These are phyloP conservation scores for Apaloderma vittatum DNA, from an alignment of 2,113 vertebrate species.

Conservation along the genomic window DNA sequence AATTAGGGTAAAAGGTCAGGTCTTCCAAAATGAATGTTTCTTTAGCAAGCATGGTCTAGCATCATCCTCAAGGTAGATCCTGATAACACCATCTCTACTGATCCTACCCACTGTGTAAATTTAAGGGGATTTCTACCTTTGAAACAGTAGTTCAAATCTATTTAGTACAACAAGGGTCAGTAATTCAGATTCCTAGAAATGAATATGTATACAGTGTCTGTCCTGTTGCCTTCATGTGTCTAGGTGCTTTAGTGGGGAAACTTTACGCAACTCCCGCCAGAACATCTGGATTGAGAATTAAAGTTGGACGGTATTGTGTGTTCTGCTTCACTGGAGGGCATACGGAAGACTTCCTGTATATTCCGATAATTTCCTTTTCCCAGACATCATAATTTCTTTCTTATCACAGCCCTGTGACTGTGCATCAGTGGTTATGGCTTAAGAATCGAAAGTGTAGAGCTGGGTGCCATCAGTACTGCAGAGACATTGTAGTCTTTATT, in stretches of 20 bases:
- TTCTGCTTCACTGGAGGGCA: neutral
- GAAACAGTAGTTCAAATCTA: neutral
- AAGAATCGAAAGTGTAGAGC: neutral
- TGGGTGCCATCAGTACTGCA: neutral
- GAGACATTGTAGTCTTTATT: neutral
- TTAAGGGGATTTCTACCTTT: neutral
- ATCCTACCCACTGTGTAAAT: neutral
- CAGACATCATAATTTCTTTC: neutral
- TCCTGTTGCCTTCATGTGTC: neutral
- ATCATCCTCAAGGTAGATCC: neutral
- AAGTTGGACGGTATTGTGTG: neutral
- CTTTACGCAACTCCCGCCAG: neutral
- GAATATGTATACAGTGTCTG: neutral
- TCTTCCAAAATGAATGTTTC: neutral
- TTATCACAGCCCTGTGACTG: neutral
- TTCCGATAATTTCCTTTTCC: neutral
- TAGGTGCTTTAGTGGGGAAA: neutral
- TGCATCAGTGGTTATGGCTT: fast-evolving
- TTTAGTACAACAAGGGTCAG: neutral
- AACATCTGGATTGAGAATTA: neutral
- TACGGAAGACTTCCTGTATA: neutral
- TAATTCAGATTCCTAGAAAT: neutral
- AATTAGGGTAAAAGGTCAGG: neutral
- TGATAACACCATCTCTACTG: neutral
- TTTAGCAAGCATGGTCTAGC: neutral